Base-by-base conservation (phyloP, 2,113 vertebrate species). In the Megaleporinus macrocephalus region DNA sequence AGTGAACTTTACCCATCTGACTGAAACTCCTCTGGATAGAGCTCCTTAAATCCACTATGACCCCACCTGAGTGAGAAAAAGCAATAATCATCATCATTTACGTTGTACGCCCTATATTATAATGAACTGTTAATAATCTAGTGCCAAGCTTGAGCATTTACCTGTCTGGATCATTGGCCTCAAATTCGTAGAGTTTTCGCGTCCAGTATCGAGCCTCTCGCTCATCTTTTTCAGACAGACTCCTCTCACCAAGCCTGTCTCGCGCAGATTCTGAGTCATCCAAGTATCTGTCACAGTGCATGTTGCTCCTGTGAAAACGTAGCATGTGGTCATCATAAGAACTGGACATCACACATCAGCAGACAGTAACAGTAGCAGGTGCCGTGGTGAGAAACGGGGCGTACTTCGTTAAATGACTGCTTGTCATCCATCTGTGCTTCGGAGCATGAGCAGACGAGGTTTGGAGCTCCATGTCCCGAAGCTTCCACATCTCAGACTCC, bases 401-500 rank as follows among this genome's bases (percentile, higher is more conserved):
- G 15, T 12, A 91, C 89, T 91, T 90, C 70, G 30, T 26, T 76
- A 66, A 73, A 44, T 85, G 85, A 12, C 81, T 76, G 3, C 81
- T 81, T 1, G 90, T 89, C 29, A 92, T 89, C 81, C 91, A 93
- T 88, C 93, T 94, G 79, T 89, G 88, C 15, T 93, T 90, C 77
- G 88, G 89, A 77, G 92, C 88, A 22, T 87, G 84, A 82, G 93
- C 91, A 26, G 57, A 74, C 57, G 93, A 90, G n/a, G 87, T 89
- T 66, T 97, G 95, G 66, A 93, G 94, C 90, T 99, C 95, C 91
- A 95, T 93, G 89, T 92, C 95, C 85, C 98, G 93, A 89, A 96
- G 95, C 91, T 99, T 99, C 97, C 97, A 99, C 98, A 99, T 99
- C 86, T 99, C 98, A 12, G 92, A 94, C 87, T 99, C 97, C 86